These are phyloP conservation scores for Drosophila niveifrons DNA, from an alignment of 2,888 invertebrate genomes.

Conservation along the genomic window DNA sequence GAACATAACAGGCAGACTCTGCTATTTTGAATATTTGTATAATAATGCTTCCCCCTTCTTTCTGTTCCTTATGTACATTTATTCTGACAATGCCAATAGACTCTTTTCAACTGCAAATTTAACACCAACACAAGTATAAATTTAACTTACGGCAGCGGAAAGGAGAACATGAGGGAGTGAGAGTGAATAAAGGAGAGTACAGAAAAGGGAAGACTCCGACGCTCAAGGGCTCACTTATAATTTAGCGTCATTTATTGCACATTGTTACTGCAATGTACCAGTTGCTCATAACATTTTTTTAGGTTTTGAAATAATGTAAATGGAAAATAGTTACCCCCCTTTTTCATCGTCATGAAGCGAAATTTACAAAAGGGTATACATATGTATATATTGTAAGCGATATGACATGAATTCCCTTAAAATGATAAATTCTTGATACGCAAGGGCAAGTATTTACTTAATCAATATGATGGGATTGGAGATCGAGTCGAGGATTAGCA, in stretches of 20 bases:
- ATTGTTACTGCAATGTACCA: constrained; percentile 14
- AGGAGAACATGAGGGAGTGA: neutral
- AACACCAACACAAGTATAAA: constrained; percentile 9
- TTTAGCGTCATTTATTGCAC: constrained; percentile 44
- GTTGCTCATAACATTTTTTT: neutral
- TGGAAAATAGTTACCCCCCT: too few relatives aligned
- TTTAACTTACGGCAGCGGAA: constrained; percentile 15
- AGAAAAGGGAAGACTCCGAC: neutral
- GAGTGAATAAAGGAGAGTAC: neutral
- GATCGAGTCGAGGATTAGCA: too few relatives aligned
- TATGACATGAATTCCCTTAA: too few relatives aligned
- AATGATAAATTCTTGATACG: too few relatives aligned
- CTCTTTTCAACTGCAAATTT: neutral
- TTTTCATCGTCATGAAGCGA: too few relatives aligned
- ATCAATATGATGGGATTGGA: too few relatives aligned
- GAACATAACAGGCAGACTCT: too few relatives aligned
- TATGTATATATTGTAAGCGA: too few relatives aligned
- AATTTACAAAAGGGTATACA: too few relatives aligned
- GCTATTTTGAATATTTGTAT: too few relatives aligned
- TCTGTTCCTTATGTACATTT: neutral
- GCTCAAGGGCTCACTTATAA: constrained; percentile 41
- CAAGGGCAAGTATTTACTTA: too few relatives aligned
- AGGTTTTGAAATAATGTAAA: neutral
- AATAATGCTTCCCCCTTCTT: too few relatives aligned
- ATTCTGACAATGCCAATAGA: neutral